Percentiles rank a stretch among this genome's conserved stretches.
Evolutionary conservation across 1,140 invertebrate genomes (phyloP).

Genomic region (Planococcus citri): DNA sequence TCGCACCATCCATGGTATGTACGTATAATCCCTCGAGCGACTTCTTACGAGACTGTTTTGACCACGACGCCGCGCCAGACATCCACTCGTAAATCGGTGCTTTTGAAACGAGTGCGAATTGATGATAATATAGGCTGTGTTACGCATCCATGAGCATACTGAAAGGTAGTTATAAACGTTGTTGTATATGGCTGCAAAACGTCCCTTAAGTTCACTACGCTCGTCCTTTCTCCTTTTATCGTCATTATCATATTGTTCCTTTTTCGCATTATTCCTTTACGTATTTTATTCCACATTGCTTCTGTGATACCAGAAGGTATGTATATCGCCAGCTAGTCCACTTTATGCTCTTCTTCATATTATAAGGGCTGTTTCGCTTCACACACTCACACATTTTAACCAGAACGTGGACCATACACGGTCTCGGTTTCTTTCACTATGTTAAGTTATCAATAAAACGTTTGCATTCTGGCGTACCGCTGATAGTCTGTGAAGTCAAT

Average conservation of each 20-base stretch:
- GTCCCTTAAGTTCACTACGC: not conserved
- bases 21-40: not conserved
- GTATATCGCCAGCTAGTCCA: too few species aligned
- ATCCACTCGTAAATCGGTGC: not conserved
- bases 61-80: not conserved
- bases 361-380: too few species aligned
- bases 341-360: too few species aligned
- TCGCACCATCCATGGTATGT: too few species aligned
- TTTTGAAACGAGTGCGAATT: not conserved
- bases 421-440: too few species aligned
- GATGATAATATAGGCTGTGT: not conserved
- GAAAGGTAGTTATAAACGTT: constrained; percentile 5
- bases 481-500: constrained; percentile 2
- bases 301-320: too few species aligned
- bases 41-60: not conserved
- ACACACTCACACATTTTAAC: too few species aligned
- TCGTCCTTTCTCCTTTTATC: not conserved
- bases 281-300: not conserved
- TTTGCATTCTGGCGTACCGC: not conserved
- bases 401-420: too few species aligned
- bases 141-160: not conserved
- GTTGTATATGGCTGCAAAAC: not conserved
- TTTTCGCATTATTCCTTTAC: constrained; percentile 7
- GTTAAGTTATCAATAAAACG: not conserved
- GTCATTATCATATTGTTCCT: constrained; percentile 3